These are phyloP conservation scores for Amazona finschi DNA, from an alignment of 2,797 vertebrate genomes.

Conservation along the genomic window DNA sequence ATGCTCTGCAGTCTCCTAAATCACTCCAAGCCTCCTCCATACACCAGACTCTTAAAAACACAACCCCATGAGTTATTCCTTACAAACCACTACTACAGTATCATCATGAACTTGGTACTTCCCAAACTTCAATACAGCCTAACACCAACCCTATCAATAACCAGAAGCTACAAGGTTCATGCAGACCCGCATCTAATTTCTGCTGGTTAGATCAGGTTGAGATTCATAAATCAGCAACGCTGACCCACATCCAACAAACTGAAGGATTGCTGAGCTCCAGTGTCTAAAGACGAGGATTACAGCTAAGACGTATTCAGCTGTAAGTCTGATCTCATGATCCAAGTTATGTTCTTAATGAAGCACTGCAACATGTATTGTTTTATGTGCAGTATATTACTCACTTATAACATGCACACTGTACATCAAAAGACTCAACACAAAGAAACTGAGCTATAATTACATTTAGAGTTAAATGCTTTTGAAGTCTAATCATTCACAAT, in stretches of 20 bases:
- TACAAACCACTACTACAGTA: neutral
- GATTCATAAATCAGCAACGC: neutral
- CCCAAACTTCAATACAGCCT: rapidly evolving
- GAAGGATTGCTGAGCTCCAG: neutral
- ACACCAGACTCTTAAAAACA: neutral
- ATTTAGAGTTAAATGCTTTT: neutral
- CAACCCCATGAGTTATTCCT: neutral
- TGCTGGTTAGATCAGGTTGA: neutral
- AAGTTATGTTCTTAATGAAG: neutral
- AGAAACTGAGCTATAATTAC: neutral
- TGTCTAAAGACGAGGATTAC: constrained; percentile 2
- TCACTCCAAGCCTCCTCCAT: neutral
- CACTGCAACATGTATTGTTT: neutral
- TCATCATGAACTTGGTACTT: neutral
- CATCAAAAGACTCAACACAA: neutral
- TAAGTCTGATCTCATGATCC: neutral
- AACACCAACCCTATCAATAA: neutral
- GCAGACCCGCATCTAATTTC: neutral
- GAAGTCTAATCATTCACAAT: neutral
- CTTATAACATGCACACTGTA: neutral
- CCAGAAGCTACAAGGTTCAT: neutral
- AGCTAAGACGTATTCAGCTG: neutral
- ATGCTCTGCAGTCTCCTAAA: neutral
- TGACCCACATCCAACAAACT: neutral
- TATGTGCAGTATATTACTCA: neutral